These are phyloP conservation scores for Drosophila equinoxialis DNA, from an alignment of 1,140 invertebrate species.

Conservation along the genomic window DNA sequence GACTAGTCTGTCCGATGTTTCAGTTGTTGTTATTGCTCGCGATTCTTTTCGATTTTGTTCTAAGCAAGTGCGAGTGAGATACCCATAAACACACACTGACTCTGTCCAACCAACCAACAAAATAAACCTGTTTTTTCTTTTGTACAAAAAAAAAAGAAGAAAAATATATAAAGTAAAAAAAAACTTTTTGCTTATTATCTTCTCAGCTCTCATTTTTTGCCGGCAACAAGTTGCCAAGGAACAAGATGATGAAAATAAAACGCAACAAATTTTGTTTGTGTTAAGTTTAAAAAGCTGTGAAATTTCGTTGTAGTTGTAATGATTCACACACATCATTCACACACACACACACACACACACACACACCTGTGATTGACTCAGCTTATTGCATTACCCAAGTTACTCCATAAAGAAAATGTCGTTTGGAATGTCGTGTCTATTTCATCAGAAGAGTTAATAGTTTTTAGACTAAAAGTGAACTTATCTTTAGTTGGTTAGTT, in stretches of 20 bases:
- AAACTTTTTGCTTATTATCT: constrained; percentile 69
- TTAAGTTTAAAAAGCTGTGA: constrained; percentile 9
- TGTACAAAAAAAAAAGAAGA: not conserved
- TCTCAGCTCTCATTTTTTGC: constrained; percentile 5
- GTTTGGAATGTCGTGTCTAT: constrained; percentile 4
- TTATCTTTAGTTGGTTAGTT: too few relatives aligned
- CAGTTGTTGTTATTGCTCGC: constrained; percentile 22
- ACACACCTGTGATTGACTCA: not conserved
- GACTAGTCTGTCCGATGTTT: constrained; percentile 42
- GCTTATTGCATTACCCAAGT: not conserved
- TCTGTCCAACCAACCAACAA: constrained; percentile 1
- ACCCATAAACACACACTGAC: not conserved
- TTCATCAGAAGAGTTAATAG: not conserved
- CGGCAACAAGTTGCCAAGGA: constrained; percentile 11
- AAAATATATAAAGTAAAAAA: constrained; percentile 2
- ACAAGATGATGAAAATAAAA: not conserved
- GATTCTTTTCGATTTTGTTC: constrained; percentile 67
- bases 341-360: not conserved
- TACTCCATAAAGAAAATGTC: not conserved
- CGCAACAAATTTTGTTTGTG: constrained; percentile 3
- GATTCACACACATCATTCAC: not conserved
- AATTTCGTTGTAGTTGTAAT: constrained; percentile 1
- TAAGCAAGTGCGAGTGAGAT: constrained; percentile 44
- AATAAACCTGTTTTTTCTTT: constrained; percentile 46
- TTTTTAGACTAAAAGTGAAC: too few relatives aligned